Evolutionary conservation across 2,888 invertebrate species (phyloP), one percentile per base, ranked within the genome.

Genomic region (Priocnemis perturbator): DNA sequence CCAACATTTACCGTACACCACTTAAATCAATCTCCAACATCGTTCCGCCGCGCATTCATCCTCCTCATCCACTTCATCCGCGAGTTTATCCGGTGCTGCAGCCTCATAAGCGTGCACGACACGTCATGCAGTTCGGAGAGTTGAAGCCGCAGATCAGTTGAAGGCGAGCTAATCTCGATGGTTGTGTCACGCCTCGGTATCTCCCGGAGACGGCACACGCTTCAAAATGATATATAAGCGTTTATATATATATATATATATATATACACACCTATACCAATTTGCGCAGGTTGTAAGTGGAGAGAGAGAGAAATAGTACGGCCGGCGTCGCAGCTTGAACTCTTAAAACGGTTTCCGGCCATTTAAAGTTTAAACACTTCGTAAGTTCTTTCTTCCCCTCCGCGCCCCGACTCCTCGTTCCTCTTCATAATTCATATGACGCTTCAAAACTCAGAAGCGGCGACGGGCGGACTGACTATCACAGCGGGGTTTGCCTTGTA

Each of bases 311-410:
- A 21, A 15, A 23, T 21, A 53, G 21, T 20, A 45, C 45, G 45
- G 45, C 37, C 57, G 60, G 57, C 56, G 64, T 65, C 62, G 66
- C 73, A 76, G 70, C 69, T 74, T 78, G 78, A 79, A 79, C 79
- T 79, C 79, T 79, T 79, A 78, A 79, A 79, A 79, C 71, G 78
- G 76, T 79, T 79, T 78, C 78, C 78, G 76, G 71, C 79, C 78
- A 76, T 79, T 79, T 78, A 79, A 79, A 79, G 74, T 79, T 79
- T 79, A 79, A 79, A 79, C 79, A 78, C 73, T 79, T 78, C 68
- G 78, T 71, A 79, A 79, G 79, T 79, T 76, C 72, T 78, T 78
- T 75, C 71, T 77, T 71, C 71, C 73, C 70, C 23, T 17, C 4
- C 37, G 5, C 37, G 11, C 11, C 11, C 37, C 37, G n/a, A 17